phyloP scores from a whole-genome alignment of 2,797 vertebrate genomes.

The Merluccius polli region DNA sequence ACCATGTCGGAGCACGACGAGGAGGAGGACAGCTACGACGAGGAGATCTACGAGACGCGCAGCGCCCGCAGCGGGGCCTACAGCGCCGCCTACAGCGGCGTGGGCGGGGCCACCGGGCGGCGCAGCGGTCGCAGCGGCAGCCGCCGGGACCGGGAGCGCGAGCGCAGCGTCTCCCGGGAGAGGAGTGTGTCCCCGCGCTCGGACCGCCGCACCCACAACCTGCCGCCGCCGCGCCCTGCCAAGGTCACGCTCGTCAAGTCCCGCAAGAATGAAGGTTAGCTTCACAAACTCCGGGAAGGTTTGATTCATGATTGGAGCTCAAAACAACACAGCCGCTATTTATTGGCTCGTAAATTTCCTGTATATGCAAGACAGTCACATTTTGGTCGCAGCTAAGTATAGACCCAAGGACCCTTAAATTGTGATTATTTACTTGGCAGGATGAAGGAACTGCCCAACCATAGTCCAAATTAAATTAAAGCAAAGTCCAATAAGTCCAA shows the following conservation, averaged over 20 bases:
- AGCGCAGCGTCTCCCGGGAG: constrained; percentile 89
- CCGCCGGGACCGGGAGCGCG: constrained; percentile 68
- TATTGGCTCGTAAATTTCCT: not conserved
- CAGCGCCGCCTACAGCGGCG: constrained; percentile 75
- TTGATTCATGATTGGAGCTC: not conserved
- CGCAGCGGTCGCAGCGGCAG: constrained; percentile 52
- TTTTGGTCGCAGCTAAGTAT: not conserved
- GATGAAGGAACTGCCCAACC: constrained; percentile 32
- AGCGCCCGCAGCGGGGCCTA: constrained; percentile 77
- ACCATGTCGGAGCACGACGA: constrained; percentile 92
- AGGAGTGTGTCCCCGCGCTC: constrained; percentile 90
- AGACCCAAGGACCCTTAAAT: not conserved
- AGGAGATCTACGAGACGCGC: constrained; percentile 86
- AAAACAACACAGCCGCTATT: not conserved
- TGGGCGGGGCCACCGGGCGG: constrained; percentile 77
- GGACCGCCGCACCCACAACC: constrained; percentile 87
- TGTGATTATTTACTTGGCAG: constrained; percentile 3
- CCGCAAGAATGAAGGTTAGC: constrained; percentile 96
- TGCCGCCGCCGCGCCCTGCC: constrained; percentile 88
- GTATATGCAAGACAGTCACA: not conserved
- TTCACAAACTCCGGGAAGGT: constrained; percentile 57
- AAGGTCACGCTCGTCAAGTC: constrained; percentile 97
- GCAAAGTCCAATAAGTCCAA: constrained; percentile 60
- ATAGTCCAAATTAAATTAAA: constrained; percentile 26
- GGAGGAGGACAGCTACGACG: constrained; percentile 95